These are phyloP conservation scores for Glossophaga mutica DNA, from an alignment of 2,797 vertebrate genomes.

Conservation along the genomic window DNA sequence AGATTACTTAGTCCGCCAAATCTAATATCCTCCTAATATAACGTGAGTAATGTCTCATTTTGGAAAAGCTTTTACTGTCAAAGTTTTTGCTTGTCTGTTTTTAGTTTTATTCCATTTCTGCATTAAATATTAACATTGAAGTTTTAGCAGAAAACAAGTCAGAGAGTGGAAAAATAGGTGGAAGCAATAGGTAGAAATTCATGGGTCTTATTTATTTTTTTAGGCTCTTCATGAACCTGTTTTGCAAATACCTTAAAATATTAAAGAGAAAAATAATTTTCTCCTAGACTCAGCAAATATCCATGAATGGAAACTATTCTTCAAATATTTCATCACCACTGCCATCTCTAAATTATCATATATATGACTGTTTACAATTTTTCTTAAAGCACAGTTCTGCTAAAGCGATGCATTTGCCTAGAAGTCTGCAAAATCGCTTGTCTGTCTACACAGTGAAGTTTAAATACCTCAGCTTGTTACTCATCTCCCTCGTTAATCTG, in stretches of 20 bases:
- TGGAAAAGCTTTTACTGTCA: neutral
- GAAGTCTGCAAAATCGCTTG: neutral
- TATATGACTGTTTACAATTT: neutral
- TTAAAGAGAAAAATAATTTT: conserved; percentile 3
- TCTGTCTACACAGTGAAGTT: neutral
- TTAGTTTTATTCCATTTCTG: neutral
- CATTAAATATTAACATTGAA: neutral
- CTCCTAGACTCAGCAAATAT: neutral
- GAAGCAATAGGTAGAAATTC: neutral
- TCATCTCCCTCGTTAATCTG: neutral
- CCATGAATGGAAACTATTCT: neutral
- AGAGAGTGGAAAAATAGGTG: neutral
- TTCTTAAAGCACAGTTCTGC: neutral
- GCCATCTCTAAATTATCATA: neutral
- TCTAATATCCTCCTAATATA: neutral
- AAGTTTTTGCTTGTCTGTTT: neutral
- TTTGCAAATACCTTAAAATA: neutral
- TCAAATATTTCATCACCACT: neutral
- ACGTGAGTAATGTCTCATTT: neutral
- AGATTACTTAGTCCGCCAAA: neutral
- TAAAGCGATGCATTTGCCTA: neutral
- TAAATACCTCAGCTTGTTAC: neutral
- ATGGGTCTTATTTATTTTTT: neutral
- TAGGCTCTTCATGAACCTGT: neutral
- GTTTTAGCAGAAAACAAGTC: neutral